Percentiles rank a stretch among this genome's conserved stretches.
phyloP scores from a whole-genome alignment of 2,797 vertebrate genomes.

The Sylvilagus floridanus region DNA sequence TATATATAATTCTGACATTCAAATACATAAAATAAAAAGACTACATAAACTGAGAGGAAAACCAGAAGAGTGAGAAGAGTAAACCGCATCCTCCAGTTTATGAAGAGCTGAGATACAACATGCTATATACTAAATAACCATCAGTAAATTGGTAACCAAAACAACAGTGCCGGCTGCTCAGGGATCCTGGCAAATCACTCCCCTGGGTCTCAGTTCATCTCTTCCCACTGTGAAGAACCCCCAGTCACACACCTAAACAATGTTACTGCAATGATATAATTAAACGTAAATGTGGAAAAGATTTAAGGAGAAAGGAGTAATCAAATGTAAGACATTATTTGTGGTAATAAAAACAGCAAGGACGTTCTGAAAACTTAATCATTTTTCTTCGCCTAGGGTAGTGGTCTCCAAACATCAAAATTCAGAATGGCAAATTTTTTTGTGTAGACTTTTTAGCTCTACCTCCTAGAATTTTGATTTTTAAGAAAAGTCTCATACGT shows the following conservation, averaged over 20 bases:
- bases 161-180: background rate
- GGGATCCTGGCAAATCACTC: background rate
- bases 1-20: too few species aligned
- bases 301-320: background rate
- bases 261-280: background rate
- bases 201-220: background rate
- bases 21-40: background rate
- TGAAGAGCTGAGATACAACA: background rate
- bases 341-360: background rate
- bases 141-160: background rate
- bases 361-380: slow-evolving; percentile 18
- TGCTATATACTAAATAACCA: background rate
- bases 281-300: background rate
- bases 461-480: background rate
- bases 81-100: background rate
- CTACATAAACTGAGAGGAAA: background rate
- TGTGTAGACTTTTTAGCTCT: background rate
- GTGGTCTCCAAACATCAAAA: background rate
- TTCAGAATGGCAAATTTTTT: background rate
- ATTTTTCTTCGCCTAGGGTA: slow-evolving; percentile 23
- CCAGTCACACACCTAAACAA: background rate
- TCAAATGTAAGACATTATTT: slow-evolving; percentile 24
- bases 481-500: background rate
- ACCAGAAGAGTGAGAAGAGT: background rate
- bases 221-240: slow-evolving; percentile 26